Evolutionary conservation across 2,797 vertebrate species (phyloP).

Genomic region (Crax fasciolata): DNA sequence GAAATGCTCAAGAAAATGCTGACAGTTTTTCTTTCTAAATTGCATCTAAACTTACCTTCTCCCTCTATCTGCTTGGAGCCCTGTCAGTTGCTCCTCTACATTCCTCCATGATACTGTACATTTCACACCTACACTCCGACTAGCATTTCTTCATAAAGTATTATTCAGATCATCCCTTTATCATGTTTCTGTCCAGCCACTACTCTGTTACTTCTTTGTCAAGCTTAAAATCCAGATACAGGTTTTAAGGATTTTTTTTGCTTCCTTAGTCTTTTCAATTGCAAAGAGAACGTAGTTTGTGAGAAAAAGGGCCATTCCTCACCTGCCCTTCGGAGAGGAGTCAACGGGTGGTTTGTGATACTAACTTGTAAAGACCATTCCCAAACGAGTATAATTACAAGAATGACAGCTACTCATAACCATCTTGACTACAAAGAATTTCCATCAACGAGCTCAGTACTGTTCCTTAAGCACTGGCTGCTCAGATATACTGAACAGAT

Average conservation of each 20-base stretch:
- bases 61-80: not conserved
- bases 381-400: not conserved
- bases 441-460: not conserved
- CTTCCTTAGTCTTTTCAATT: not conserved
- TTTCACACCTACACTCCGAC: not conserved
- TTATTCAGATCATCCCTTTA: not conserved
- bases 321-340: not conserved
- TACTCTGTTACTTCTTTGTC: not conserved
- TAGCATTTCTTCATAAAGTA: not conserved
- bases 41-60: accelerated
- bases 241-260: not conserved
- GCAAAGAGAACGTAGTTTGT: not conserved
- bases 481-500: not conserved
- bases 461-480: not conserved
- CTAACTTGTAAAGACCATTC: not conserved
- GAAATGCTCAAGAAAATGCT: not conserved
- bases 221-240: not conserved
- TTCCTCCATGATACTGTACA: not conserved
- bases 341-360: not conserved
- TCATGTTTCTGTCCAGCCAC: not conserved
- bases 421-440: not conserved
- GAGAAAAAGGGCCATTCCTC: not conserved
- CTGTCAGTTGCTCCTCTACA: not conserved
- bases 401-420: not conserved
- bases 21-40: not conserved